phyloP scores from a whole-genome alignment of 1,140 invertebrate genomes.

The Lasaia peninsularis region DNA sequence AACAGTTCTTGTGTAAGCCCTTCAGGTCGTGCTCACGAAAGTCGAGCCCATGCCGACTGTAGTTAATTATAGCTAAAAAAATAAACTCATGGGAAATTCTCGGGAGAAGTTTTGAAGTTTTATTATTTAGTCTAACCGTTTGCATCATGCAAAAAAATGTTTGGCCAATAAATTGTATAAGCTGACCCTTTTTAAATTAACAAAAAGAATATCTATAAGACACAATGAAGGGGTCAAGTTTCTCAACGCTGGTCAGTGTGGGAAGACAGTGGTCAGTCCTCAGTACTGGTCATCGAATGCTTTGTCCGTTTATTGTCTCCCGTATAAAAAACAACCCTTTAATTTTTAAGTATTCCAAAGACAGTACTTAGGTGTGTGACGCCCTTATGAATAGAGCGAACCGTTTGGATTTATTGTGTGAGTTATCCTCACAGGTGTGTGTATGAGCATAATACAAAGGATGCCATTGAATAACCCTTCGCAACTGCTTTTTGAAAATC shows the following conservation, averaged over 20 bases:
- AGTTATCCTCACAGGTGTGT: constrained; percentile 39
- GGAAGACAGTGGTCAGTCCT: constrained; percentile 39
- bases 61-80: constrained; percentile 74
- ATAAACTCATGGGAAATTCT: constrained; percentile 69
- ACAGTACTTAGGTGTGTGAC: constrained; percentile 47
- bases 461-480: constrained; percentile 14
- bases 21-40: constrained; percentile 73
- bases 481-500: constrained; percentile 14
- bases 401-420: constrained; percentile 43
- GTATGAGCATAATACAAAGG: constrained; percentile 20
- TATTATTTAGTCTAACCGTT: constrained; percentile 64
- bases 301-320: constrained; percentile 59
- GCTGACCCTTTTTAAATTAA: constrained; percentile 48
- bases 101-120: constrained; percentile 48
- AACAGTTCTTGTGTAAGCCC: constrained; percentile 71
- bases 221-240: constrained; percentile 60
- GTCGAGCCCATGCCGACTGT: constrained; percentile 65
- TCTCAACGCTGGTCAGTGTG: constrained; percentile 45
- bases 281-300: constrained; percentile 64
- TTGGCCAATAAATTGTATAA: constrained; percentile 39
- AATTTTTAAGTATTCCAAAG: constrained; percentile 49
- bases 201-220: constrained; percentile 46
- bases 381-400: constrained; percentile 51
- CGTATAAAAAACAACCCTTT: constrained; percentile 57
- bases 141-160: constrained; percentile 57